Conservation (phyloP, 2,113 vertebrate species). For the Meleagris gallopavo region DNA sequence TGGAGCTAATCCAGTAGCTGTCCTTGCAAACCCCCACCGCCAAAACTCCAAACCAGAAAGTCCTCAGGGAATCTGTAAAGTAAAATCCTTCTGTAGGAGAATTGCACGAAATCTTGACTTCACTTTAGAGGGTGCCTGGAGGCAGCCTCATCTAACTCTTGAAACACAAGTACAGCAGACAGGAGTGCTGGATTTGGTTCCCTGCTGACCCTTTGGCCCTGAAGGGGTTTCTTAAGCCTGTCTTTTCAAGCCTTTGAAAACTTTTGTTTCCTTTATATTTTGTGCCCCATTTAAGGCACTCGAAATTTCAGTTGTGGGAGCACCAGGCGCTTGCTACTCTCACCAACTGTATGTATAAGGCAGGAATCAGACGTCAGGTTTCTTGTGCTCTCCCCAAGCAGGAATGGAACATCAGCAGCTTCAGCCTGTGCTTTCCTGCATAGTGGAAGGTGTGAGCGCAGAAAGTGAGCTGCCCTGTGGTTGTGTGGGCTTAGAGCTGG, state of each 20-base stretch:
- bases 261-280: neutral
- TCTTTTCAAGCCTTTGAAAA: neutral
- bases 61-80: neutral
- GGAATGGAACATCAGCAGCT: neutral
- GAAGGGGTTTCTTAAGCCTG: neutral
- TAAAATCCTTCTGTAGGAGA: neutral
- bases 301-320: neutral
- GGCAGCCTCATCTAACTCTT: neutral
- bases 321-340: fast-evolving
- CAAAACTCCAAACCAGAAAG: neutral
- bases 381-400: fast-evolving
- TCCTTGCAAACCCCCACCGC: neutral
- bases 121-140: neutral
- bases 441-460: too few species aligned
- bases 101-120: neutral
- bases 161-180: neutral
- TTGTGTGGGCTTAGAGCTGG: neutral
- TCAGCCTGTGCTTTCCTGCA: neutral
- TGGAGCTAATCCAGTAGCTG: neutral
- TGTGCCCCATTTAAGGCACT: fast-evolving
- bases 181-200: fast-evolving
- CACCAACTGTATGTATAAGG: fast-evolving
- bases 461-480: neutral
- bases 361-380: neutral
- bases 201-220: neutral